A percentile compares a stretch with the other conserved stretches of the same genome.
phyloP scores from a whole-genome alignment of 2,888 invertebrate genomes.

The Mesorhabditis sp. region DNA sequence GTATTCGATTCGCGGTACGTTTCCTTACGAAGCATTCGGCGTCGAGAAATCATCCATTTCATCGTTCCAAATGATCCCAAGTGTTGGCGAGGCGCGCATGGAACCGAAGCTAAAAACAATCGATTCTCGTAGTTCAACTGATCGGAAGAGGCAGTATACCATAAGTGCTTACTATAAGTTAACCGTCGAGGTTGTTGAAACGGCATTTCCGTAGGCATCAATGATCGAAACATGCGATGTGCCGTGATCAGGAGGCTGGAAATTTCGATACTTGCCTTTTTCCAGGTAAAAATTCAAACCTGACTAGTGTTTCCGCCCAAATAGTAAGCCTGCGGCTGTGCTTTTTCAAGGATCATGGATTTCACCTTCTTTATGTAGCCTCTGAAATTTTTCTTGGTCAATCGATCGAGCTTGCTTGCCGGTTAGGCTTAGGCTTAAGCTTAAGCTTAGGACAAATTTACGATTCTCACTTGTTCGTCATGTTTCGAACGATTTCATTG shows the following conservation, averaged over 20 bases:
- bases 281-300: conserved; percentile 12
- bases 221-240: conserved; percentile 86
- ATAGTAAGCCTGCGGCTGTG: conserved; percentile 53
- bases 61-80: conserved; percentile 56
- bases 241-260: conserved; percentile 69
- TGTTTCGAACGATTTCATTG: conserved; percentile 67
- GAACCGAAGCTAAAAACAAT: conserved; percentile 40
- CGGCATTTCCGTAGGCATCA: conserved; percentile 77
- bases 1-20: not conserved
- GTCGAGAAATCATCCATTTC: conserved; percentile 65
- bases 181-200: conserved; percentile 83
- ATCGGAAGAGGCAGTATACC: not conserved
- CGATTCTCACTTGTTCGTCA: conserved; percentile 65
- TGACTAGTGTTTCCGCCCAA: conserved; percentile 58
- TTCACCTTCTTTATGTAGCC: conserved; percentile 43
- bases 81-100: conserved; percentile 45
- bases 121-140: not conserved
- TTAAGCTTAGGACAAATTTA: not conserved
- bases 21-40: conserved; percentile 26
- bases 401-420: no score
- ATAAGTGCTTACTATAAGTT: conserved; percentile 63
- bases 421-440: not conserved
- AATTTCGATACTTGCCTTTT: not conserved
- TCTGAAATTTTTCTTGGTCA: conserved; percentile 16
- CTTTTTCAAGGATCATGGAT: conserved; percentile 40